A percentile compares a stretch with the other conserved stretches of the same genome.
Conservation (phyloP, 1,140 invertebrate genomes). For the Drosophila asahinai region DNA sequence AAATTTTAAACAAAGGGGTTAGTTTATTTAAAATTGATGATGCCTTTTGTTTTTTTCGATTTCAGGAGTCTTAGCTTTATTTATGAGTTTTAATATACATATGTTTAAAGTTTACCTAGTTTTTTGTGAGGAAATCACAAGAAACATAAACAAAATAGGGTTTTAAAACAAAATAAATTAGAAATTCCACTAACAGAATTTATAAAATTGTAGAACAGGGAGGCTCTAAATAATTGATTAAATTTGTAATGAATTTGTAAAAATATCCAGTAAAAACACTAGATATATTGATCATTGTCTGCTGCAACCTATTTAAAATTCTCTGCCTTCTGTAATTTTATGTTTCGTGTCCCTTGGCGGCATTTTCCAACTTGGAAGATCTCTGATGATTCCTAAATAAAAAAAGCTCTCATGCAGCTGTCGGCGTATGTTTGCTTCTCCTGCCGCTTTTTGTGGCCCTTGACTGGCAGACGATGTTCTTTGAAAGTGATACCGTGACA, state of each 20-base stretch:
- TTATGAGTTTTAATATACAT: slow-evolving; percentile 16
- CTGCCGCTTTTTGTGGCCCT: slow-evolving; percentile 34
- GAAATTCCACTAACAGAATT: background rate
- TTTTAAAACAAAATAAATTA: background rate
- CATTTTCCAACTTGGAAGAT: slow-evolving; percentile 21
- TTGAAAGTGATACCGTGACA: slow-evolving; percentile 55
- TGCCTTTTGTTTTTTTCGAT: background rate
- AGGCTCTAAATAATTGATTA: too few relatives aligned
- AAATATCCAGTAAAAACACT: background rate
- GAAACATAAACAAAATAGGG: background rate
- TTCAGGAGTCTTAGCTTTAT: slow-evolving; percentile 11
- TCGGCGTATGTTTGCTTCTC: slow-evolving; percentile 41
- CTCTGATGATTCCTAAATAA: slow-evolving; percentile 16
- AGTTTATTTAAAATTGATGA: slow-evolving; percentile 1
- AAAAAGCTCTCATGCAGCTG: slow-evolving; percentile 49
- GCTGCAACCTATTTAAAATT: slow-evolving; percentile 4
- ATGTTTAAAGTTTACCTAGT: slow-evolving; percentile 8
- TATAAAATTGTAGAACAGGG: background rate
- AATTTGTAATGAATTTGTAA: background rate
- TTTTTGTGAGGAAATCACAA: background rate
- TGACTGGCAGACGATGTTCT: slow-evolving; percentile 52
- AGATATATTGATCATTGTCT: background rate
- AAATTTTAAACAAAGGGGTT: slow-evolving; percentile 15
- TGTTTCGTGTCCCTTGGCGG: background rate
- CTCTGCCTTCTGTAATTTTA: background rate